A percentile compares a stretch with the other conserved stretches of the same genome.
Conservation (phyloP, 23 tunicate species). For the Ciona savignyi region DNA sequence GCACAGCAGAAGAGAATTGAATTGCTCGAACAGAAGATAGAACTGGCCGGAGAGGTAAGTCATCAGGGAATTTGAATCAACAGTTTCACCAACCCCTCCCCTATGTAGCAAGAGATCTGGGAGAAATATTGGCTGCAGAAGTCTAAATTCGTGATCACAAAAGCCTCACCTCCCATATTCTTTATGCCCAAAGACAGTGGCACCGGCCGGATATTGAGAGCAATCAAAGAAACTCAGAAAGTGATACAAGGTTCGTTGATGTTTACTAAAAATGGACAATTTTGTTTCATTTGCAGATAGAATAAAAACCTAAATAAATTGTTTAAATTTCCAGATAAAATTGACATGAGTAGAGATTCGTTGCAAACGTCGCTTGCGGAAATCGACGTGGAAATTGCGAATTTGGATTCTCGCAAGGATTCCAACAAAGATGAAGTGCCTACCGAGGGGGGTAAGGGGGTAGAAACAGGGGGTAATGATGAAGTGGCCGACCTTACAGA, state of each 20-base stretch:
- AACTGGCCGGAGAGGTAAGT: constrained; percentile 66
- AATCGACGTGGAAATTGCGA: constrained; percentile 60
- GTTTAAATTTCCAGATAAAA: constrained; percentile 37
- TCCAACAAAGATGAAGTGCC: constrained; percentile 20
- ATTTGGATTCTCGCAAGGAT: constrained; percentile 21
- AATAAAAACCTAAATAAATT: no score
- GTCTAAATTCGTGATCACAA: constrained; percentile 71
- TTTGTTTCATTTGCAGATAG: background rate
- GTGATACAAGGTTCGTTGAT: constrained; percentile 80
- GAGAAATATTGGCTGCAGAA: constrained; percentile 79
- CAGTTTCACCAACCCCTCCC: no score
- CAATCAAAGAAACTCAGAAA: constrained; percentile 56
- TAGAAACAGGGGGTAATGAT: constrained; percentile 6
- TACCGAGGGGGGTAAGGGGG: constrained; percentile 12
- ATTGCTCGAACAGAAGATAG: constrained; percentile 77
- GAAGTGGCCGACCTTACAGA: constrained; percentile 54
- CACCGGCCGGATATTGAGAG: constrained; percentile 72
- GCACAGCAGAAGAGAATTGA: constrained; percentile 58
- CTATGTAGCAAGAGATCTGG: constrained; percentile 82
- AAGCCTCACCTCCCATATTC: constrained; percentile 71
- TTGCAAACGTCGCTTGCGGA: constrained; percentile 32
- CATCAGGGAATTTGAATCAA: no score
- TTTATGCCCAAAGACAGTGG: constrained; percentile 62
- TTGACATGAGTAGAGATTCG: constrained; percentile 35
- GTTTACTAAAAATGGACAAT: background rate